phyloP scores from a whole-genome alignment of 1,140 invertebrate species.

The Ceratoteleas bidentatus region DNA sequence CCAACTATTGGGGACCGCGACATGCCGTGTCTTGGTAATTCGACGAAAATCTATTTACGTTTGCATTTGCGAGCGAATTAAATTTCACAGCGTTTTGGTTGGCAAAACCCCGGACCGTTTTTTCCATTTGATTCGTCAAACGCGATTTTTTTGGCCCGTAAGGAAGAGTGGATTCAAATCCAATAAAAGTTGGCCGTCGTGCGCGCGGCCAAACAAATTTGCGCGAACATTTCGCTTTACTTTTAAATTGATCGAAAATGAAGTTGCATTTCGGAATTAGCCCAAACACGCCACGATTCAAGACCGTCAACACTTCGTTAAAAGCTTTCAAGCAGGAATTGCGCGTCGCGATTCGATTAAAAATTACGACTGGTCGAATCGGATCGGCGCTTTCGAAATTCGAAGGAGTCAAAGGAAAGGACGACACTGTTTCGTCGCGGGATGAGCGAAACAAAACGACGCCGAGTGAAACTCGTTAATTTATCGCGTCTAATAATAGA shows the following conservation, averaged over 20 bases:
- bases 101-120: constrained; percentile 25
- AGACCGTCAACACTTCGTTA: constrained; percentile 37
- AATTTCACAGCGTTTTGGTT: constrained; percentile 22
- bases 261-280: constrained; percentile 48
- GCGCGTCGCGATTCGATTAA: constrained; percentile 30
- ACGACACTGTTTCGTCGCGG: too few species aligned
- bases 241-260: constrained; percentile 39
- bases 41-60: too few species aligned
- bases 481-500: constrained; percentile 37
- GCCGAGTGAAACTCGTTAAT: constrained; percentile 8
- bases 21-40: too few species aligned
- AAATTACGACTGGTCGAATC: too few species aligned
- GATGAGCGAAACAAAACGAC: constrained; percentile 4
- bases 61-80: not conserved
- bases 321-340: constrained; percentile 31
- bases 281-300: constrained; percentile 18
- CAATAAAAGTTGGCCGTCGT: constrained; percentile 35
- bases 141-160: constrained; percentile 20
- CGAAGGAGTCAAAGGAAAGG: too few species aligned
- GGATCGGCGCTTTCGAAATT: too few species aligned
- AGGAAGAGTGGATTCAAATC: constrained; percentile 21
- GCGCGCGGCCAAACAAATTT: constrained; percentile 26
- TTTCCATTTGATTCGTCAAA: constrained; percentile 26
- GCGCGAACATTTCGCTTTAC: constrained; percentile 33
- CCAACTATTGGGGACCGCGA: too few species aligned